A percentile compares a stretch with the other conserved stretches of the same genome.
Evolutionary conservation across 2,888 invertebrate species (phyloP).

Genomic region (Morpho deidamia): DNA sequence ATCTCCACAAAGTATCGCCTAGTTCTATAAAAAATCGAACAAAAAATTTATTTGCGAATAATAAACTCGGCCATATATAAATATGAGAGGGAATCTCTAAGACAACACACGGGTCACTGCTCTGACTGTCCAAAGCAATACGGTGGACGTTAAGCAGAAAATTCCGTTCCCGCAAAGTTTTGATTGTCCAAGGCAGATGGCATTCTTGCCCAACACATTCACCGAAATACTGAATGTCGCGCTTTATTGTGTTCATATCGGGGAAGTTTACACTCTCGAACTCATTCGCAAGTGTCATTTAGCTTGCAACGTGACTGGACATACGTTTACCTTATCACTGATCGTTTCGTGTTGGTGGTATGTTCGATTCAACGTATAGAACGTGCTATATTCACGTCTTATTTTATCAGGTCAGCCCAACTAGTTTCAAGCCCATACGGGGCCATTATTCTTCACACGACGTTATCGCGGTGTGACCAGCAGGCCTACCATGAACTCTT

Average conservation of each 20-base stretch:
- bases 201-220: conserved; percentile 71
- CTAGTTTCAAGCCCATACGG: too few relatives aligned
- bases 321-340: conserved; percentile 17
- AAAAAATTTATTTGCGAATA: too few relatives aligned
- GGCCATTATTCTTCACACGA: too few relatives aligned
- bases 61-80: neutral
- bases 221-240: conserved; percentile 52
- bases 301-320: conserved; percentile 23
- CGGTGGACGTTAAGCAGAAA: conserved; percentile 71
- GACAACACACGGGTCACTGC: conserved; percentile 32
- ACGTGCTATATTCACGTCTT: too few relatives aligned
- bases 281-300: conserved; percentile 57
- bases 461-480: too few relatives aligned
- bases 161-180: conserved; percentile 72
- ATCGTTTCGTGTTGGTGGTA: conserved; percentile 7
- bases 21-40: too few relatives aligned
- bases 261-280: conserved; percentile 52
- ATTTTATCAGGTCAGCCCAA: too few relatives aligned
- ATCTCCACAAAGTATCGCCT: too few relatives aligned
- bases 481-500: too few relatives aligned
- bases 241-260: conserved; percentile 70
- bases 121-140: conserved; percentile 52
- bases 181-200: conserved; percentile 77
- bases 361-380: too few relatives aligned
- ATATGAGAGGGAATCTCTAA: conserved; percentile 32